Base-by-base conservation (phyloP, 2,888 invertebrate genomes). In the Philaethria dido region DNA sequence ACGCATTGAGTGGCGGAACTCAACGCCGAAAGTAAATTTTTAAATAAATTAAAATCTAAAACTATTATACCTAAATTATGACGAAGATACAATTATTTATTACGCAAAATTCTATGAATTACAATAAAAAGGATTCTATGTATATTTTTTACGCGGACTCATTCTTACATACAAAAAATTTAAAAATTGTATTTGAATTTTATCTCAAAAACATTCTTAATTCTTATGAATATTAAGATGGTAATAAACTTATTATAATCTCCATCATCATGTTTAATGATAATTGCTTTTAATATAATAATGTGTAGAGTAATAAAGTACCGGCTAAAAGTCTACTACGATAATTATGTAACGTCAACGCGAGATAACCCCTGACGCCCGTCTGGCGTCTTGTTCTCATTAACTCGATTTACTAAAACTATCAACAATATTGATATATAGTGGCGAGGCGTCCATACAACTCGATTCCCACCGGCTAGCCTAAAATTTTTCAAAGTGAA, bases 361-460 rank as follows among this genome's bases (percentile, higher is more conserved):
- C 33, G 4, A 42, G 65, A 65, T 73, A 75, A 74, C 75, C 75
- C 66, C 20, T 42, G 72, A 33, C 63, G 60, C 72, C 69, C n/a
- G 72, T 70, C 73, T 72, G 71, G 65, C 68, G 66, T 67, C 57
- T 68, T 63, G 54, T 57, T 66, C 66, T 62, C 55, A 57, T 66
- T 62, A 60, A 57, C 33, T 16, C 36, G 64, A n/a, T 50, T 42
- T 20, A 52, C 59, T 39, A 65, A 60, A 50, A 65, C n/a, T 36
- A 42, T 44, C 62, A 39, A 45, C 39, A 64, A 68, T 69, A 59
- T 54, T 62, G 45, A 62, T 64, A 65, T 33, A 33, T 33, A 33
- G n/a, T n/a, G n/a, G n/a, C n/a, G n/a, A n/a, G n/a, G n/a, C n/a
- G n/a, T n/a, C n/a, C n/a, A n/a, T n/a, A n/a, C n/a, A n/a, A n/a